Evolutionary conservation across 1,140 invertebrate genomes (phyloP).

Genomic region (Euura saliciscinereae): DNA sequence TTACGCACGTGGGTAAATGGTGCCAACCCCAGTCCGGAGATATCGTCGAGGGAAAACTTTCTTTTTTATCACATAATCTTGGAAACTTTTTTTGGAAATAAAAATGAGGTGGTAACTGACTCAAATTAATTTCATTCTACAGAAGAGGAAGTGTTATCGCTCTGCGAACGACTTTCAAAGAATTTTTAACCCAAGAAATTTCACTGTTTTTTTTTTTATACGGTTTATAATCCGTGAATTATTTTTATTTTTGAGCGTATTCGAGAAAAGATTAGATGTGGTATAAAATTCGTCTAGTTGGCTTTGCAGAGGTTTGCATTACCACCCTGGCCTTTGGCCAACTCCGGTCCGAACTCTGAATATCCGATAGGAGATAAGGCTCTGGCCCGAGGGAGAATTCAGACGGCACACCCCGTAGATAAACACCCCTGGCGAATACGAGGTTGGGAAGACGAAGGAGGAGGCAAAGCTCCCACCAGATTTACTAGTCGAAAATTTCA

Average conservation of each 20-base stretch:
- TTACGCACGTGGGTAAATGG: too few relatives aligned
- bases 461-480: neutral
- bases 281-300: slow-evolving; percentile 2
- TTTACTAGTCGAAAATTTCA: slow-evolving; percentile 1
- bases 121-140: neutral
- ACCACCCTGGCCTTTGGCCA: slow-evolving; percentile 45
- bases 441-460: neutral
- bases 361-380: slow-evolving; percentile 42
- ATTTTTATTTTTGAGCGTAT: too few relatives aligned
- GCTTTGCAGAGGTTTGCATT: slow-evolving; percentile 35
- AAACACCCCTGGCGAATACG: slow-evolving; percentile 11
- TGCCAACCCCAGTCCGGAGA: neutral
- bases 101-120: slow-evolving; percentile 4
- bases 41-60: neutral
- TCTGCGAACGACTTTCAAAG: too few relatives aligned
- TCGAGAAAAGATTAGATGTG: neutral
- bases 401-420: slow-evolving; percentile 19
- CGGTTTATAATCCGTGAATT: too few relatives aligned
- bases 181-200: too few relatives aligned
- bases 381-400: slow-evolving; percentile 4
- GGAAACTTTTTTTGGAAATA: slow-evolving; percentile 4
- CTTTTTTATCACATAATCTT: neutral
- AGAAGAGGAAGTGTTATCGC: too few relatives aligned
- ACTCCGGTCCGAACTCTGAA: slow-evolving; percentile 30
- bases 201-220: too few relatives aligned